Evolutionary conservation across 2,888 invertebrate species (phyloP).

Genomic region (Drosophila macrospina): DNA sequence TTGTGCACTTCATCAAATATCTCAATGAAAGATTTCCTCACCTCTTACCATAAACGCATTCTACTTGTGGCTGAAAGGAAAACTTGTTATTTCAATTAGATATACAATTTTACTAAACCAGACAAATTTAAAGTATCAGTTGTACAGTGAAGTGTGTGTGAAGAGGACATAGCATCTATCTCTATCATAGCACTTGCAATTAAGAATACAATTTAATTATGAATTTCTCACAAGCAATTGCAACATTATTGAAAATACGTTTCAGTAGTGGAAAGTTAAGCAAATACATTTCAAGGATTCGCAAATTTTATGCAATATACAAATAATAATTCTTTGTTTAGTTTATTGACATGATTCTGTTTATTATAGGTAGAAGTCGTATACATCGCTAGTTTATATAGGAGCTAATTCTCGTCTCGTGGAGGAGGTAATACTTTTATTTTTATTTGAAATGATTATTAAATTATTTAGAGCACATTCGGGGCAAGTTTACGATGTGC

Average conservation of each 20-base stretch:
- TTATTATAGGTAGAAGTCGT: too few species aligned
- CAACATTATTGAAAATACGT: too few species aligned
- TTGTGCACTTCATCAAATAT: conserved; percentile 1
- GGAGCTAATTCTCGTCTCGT: neutral
- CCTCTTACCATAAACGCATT: neutral
- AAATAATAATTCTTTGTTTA: too few species aligned
- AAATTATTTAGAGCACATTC: conserved; percentile 62
- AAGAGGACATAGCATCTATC: too few species aligned
- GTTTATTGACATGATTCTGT: too few species aligned
- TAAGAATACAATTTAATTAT: too few species aligned
- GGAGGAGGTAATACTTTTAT: conserved; percentile 31
- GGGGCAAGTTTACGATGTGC: conserved; percentile 68
- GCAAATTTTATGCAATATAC: too few species aligned
- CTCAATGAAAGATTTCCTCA: neutral
- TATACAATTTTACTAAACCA: neutral
- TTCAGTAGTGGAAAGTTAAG: too few species aligned
- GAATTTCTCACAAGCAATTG: too few species aligned
- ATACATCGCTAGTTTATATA: neutral
- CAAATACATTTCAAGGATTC: neutral
- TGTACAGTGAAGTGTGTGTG: neutral
- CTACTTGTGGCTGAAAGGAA: neutral
- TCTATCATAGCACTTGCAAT: too few species aligned
- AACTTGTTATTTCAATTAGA: neutral
- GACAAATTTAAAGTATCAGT: neutral
- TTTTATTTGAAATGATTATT: conserved; percentile 46